Percentiles rank a stretch among this genome's conserved stretches.
These are phyloP conservation scores for Phocides pigmalion DNA, from an alignment of 1,140 invertebrate genomes.

Conservation along the genomic window DNA sequence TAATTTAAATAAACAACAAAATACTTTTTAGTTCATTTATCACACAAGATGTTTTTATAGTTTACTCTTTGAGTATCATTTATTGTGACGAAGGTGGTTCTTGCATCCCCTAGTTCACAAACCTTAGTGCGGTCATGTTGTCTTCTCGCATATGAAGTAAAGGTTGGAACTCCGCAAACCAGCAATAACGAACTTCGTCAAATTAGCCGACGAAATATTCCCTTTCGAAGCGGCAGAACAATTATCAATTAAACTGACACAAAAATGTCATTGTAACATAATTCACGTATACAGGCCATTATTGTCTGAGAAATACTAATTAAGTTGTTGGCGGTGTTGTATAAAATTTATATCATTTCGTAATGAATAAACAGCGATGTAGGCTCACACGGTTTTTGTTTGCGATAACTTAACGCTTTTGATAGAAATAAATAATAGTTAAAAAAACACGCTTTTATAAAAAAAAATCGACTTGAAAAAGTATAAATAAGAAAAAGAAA, in stretches of 20 bases:
- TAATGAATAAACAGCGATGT: slow-evolving; percentile 2
- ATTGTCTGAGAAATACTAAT: slow-evolving; percentile 10
- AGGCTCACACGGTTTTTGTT: slow-evolving; percentile 17
- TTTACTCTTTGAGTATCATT: no score
- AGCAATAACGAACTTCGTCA: background rate
- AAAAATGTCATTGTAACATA: background rate
- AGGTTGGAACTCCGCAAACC: no score
- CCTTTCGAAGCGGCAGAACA: background rate
- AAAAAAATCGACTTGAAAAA: no score
- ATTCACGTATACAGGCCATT: background rate
- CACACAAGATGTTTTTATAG: no score
- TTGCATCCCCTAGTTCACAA: no score
- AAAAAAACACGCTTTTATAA: no score
- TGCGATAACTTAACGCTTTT: background rate
- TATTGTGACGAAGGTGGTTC: no score
- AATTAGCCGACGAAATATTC: background rate
- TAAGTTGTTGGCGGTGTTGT: background rate
- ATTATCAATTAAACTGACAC: background rate
- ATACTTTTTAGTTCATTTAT: no score
- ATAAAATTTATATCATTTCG: slow-evolving; percentile 18
- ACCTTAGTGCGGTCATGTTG: no score
- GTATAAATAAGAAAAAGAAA: no score
- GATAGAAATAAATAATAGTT: background rate
- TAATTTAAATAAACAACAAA: no score
- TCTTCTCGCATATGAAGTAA: no score